Conservation (phyloP, 2,888 invertebrate genomes). For the Hoplodrina ambigua region DNA sequence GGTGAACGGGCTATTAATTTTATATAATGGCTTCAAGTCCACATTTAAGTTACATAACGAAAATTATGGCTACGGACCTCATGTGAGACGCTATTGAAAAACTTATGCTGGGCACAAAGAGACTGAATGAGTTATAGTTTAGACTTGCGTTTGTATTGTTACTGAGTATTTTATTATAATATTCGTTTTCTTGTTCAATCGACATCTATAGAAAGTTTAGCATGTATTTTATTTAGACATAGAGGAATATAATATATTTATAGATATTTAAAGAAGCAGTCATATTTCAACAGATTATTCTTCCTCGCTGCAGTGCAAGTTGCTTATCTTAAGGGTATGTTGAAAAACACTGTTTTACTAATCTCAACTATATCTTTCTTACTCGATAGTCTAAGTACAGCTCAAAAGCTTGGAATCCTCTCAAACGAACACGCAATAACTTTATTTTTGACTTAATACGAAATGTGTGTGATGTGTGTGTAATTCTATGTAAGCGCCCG, state of each 20-base stretch:
- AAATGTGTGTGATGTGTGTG: background rate
- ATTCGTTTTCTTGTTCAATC: conserved; percentile 53
- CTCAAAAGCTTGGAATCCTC: background rate
- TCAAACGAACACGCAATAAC: background rate
- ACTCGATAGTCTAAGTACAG: background rate
- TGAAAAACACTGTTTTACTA: too few species aligned
- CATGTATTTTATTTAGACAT: too few species aligned
- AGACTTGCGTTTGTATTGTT: conserved; percentile 65
- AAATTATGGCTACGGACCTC: conserved; percentile 79
- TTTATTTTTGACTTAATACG: background rate
- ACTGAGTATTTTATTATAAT: conserved; percentile 58
- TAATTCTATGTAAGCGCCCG: conserved; percentile 7
- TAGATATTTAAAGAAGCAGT: background rate
- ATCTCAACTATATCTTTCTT: too few species aligned
- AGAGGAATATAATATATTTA: background rate
- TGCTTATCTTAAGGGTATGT: too few species aligned
- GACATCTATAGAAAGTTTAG: conserved; percentile 4
- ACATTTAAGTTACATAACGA: conserved; percentile 83
- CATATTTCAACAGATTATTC: too few species aligned
- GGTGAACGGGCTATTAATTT: conserved; percentile 87
- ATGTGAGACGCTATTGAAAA: conserved; percentile 79
- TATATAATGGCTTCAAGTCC: conserved; percentile 84
- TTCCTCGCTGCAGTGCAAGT: too few species aligned
- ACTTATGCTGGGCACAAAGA: conserved; percentile 76
- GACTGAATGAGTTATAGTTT: conserved; percentile 71